Evolutionary conservation across 2,797 vertebrate genomes (phyloP), one percentile per base, ranked within the genome.

Genomic region (Chrysocyon brachyurus): DNA sequence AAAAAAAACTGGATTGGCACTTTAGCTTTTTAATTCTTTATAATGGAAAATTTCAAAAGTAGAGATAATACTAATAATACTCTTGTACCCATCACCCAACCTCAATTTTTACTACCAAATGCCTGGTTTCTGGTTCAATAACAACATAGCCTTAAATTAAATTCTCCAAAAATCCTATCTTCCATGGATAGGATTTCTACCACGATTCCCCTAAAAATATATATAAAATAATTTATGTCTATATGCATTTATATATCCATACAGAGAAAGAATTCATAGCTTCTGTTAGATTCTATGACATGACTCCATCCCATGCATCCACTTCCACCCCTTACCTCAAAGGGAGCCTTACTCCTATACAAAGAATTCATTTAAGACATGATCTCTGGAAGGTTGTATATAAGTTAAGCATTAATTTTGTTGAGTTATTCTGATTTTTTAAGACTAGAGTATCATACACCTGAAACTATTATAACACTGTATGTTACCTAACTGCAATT

Each of bases 1-100:
- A 56, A 21, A 79, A 84, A 70, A 46, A 56, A 26, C 36, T 82
- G 14, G 12, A 82, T 28, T 91, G 85, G 77, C 11, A 82, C 1
- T 95, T 89, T 66, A 87, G 28, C 24, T 68, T 91, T 82, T 57
- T 59, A 66, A 78, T 21, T 22, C 40, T 95, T 93, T 87, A 66
- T 72, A 63, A 64, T 64, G 49, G 57, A 79, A 59, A 64, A 52
- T 54, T 77, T 82, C n/a, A 88, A 92, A 22, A 90, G 40, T 56
- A 84, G 77, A 94, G 22, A 90, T 56, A 64, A 89, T 49, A 86
- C 22, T 72, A 82, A 77, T 31, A 79, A 68, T 21, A 11, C 6
- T 24, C 10, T 92, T 75, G 52, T 70, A 63, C 2, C 52, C 56
- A 56, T 73, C 63, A 90, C 5, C 72, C 26, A 64, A 31, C 24